A percentile compares a stretch with the other conserved stretches of the same genome.
phyloP scores from a whole-genome alignment of 35 echinoderm and acorn worm species.

The Holothuria glaberrima region DNA sequence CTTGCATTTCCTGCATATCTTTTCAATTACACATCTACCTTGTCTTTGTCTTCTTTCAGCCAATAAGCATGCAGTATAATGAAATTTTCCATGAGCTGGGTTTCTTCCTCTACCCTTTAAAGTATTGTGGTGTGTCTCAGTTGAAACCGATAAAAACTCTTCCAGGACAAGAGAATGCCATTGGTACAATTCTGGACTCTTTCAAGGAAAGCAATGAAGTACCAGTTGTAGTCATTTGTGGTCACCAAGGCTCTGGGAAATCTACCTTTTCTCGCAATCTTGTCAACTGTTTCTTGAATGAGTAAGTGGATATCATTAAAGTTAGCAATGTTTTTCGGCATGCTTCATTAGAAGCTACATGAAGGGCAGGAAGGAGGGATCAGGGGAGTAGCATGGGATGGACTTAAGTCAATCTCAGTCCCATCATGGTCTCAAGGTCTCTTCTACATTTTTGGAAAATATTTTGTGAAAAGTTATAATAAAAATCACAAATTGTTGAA shows the following conservation, averaged over 20 bases:
- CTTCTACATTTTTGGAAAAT: no score
- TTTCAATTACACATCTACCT: no score
- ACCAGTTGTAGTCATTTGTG: conserved; percentile 24
- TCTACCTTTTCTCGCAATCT: conserved; percentile 1
- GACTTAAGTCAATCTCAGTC: no score
- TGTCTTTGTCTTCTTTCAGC: not conserved
- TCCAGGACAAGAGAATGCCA: not conserved
- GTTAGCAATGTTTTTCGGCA: no score
- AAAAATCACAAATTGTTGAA: no score
- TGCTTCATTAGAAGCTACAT: no score
- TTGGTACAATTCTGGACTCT: not conserved
- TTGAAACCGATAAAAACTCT: not conserved
- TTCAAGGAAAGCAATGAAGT: not conserved
- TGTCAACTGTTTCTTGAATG: conserved; percentile 3
- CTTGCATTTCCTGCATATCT: no score
- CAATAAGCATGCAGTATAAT: not conserved
- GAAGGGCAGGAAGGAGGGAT: no score
- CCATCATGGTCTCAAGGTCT: no score
- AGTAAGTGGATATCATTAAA: not conserved
- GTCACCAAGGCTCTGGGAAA: not conserved
- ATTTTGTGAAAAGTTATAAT: no score
- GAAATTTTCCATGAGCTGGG: not conserved
- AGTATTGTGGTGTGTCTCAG: not conserved
- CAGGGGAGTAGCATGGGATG: no score
- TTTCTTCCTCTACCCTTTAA: not conserved